Evolutionary conservation across 2,797 vertebrate species (phyloP).

Genomic region (Aeoliscus strigatus): DNA sequence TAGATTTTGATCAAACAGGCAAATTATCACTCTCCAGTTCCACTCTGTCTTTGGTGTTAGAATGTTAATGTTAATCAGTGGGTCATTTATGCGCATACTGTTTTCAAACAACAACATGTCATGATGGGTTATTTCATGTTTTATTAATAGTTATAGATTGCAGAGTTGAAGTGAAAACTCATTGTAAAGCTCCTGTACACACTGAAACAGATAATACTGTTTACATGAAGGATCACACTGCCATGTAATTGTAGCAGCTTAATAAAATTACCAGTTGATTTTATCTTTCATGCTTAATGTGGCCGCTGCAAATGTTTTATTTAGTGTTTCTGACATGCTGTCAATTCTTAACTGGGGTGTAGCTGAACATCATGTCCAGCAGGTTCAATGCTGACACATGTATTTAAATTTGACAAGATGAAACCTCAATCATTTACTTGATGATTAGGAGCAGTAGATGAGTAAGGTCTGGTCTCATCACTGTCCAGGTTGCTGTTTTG

Average conservation of each 20-base stretch:
- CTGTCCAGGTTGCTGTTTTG: slow-evolving; percentile 75
- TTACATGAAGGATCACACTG: not conserved
- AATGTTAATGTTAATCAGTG: no score
- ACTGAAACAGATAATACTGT: not conserved
- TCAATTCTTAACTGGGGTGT: no score
- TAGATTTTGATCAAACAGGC: slow-evolving; percentile 34
- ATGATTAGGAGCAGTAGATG: not conserved
- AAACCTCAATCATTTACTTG: not conserved
- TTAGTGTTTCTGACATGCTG: not conserved
- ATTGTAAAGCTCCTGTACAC: not conserved
- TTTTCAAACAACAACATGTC: slow-evolving; percentile 10
- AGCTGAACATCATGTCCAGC: no score
- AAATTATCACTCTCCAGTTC: slow-evolving; percentile 42
- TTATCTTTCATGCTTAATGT: not conserved
- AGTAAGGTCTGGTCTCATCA: not conserved
- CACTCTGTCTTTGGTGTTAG: slow-evolving; percentile 27
- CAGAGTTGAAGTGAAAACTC: no score
- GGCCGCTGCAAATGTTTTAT: not conserved
- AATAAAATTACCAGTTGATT: not conserved
- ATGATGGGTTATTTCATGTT: slow-evolving; percentile 11
- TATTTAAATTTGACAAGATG: not conserved
- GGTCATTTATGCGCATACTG: not conserved
- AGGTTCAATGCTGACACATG: no score
- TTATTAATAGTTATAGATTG: no score
- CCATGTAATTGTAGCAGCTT: not conserved